Evolutionary conservation across 2,888 invertebrate species (phyloP).

Genomic region (Synanthedon formicaeformis): DNA sequence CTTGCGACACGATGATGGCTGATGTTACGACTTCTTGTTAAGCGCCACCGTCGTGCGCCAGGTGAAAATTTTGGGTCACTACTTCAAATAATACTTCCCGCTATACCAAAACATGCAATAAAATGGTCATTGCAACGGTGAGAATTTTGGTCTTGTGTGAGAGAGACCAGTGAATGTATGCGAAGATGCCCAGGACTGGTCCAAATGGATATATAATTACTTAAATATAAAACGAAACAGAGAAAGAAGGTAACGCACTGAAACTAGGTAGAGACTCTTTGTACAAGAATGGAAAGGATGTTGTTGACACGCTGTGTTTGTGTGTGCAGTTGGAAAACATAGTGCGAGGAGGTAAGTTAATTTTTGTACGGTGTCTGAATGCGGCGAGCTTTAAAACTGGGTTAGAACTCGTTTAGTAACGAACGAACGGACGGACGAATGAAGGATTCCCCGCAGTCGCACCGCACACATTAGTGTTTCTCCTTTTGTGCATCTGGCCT

Average conservation of each 20-base stretch:
- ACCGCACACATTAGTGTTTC: too few species aligned
- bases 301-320: background rate
- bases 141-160: too few species aligned
- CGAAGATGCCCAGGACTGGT: too few species aligned
- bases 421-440: background rate
- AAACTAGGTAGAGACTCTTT: too few species aligned
- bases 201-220: too few species aligned
- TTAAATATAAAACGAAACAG: too few species aligned
- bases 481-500: background rate
- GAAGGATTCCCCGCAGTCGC: background rate
- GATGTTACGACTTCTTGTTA: background rate
- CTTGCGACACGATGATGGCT: background rate
- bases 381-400: background rate
- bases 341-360: background rate
- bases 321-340: background rate
- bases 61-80: too few species aligned
- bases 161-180: too few species aligned
- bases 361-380: background rate
- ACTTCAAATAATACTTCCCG: too few species aligned
- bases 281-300: background rate
- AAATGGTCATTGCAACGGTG: too few species aligned
- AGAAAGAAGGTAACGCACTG: too few species aligned
- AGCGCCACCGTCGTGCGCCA: background rate
- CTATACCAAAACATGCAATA: too few species aligned
- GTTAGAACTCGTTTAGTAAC: background rate